Evolutionary conservation across 1,140 invertebrate genomes (phyloP).

Genomic region (Drosophila hydei): DNA sequence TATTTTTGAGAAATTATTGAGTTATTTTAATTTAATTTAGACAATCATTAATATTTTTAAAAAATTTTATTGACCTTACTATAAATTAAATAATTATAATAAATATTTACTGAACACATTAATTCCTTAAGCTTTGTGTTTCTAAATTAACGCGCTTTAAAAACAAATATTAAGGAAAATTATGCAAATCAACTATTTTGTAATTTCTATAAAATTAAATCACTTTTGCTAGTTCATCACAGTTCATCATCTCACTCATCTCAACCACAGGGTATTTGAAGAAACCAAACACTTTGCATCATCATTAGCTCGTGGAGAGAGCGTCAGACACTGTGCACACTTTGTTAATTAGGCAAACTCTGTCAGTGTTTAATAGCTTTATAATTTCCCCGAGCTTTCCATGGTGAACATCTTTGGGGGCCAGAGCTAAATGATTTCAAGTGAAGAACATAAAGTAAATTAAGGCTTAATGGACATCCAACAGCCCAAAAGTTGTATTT

Average conservation of each 20-base stretch:
- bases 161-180: no score
- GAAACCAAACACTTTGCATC: conserved; percentile 26
- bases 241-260: background rate
- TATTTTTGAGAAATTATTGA: no score
- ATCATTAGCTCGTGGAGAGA: conserved; percentile 39
- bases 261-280: conserved; percentile 7
- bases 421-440: conserved; percentile 6
- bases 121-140: no score
- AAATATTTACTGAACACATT: no score
- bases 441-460: conserved; percentile 9
- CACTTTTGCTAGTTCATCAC: background rate
- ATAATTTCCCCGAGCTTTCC: conserved; percentile 27
- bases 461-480: conserved; percentile 19
- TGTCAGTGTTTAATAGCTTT: conserved; percentile 47
- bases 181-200: no score
- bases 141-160: no score
- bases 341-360: conserved; percentile 48
- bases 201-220: background rate
- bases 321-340: conserved; percentile 27
- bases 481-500: background rate
- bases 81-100: no score
- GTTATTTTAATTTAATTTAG: no score
- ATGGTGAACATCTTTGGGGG: background rate
- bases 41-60: no score
- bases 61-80: no score